Base-by-base conservation (phyloP, 1,140 invertebrate species). In the Sminthurides bifidus region DNA sequence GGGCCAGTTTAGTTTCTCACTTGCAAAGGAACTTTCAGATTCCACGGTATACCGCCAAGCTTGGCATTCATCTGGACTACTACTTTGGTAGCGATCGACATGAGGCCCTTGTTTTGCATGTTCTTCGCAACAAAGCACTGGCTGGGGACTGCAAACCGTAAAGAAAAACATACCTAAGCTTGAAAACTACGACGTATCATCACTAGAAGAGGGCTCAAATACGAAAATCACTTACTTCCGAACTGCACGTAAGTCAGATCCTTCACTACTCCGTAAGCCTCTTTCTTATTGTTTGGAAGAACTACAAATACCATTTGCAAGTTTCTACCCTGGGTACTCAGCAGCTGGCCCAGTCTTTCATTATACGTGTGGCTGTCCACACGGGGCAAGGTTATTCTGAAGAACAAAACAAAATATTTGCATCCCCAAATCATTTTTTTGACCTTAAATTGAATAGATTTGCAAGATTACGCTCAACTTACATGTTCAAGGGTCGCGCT, bases 191-290 rank as follows among this genome's bases (percentile, higher is more conserved):
- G n/a, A n/a, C n/a, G n/a, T n/a, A n/a, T n/a, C n/a, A n/a, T n/a
- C n/a, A n/a, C n/a, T n/a, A 52, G 43, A 45, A 45, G 26, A 10
- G 33, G 21, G 23, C 8, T 45, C 23, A 52, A 45, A 15, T 6
- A 15, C 8, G 6, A 52, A 40, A 21, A 52, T 4, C n/a, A n/a
- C n/a, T n/a, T n/a, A n/a, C n/a, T n/a, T n/a, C 43, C 40, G 17
- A 17, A 66, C 57, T 92, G 87, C 0, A 87, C 75, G 51, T 78
- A 84, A 54, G 83, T 84, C 40, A 87, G 81, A 65, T 88, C 88
- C 65, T 94, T 93, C 2, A 93, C 83, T 0, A 82, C 81, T 31
- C 77, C 73, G 64, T 93, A 93, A 17, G 76, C 71, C 68, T 92
- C 87, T 12, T 75, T 67, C 40, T 79, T 76, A 55, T 80, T 81